Base-by-base conservation (phyloP, 2,797 vertebrate species). In the Ciconia nigra region DNA sequence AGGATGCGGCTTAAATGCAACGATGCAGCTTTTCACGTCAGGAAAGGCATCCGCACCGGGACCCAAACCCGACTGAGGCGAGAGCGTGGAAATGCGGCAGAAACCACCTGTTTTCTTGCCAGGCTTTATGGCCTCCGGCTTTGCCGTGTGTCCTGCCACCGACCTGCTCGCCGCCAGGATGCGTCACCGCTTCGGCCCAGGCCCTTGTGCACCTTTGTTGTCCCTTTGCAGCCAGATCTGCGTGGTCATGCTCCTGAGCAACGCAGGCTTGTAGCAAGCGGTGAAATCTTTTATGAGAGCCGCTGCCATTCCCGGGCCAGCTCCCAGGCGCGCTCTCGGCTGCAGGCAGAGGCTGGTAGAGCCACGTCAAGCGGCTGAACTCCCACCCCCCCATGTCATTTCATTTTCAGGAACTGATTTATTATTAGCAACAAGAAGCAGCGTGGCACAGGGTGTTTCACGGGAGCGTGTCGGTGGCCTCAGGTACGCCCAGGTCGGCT, bases 241-340 rank as follows among this genome's bases (percentile, higher is more conserved):
- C 18, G 26, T 11, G 51, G 13, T 54, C 41, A 4, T 1, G 46
- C 26, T 87, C 70, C 90, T 9, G 44, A 85, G 76, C 57, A 49
- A 5, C 2, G 0, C 39, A 28, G 29, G 62, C 73, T 46, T 7
- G 28, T 19, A 0, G 57, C 8, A 9, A 15, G 11, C 0, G 1
- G 4, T 26, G 80, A 69, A 80, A 87, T 39, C 49, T 35, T 39
- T 35, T 2, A 9, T 0, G 2, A 20, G 87, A 59, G 55, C 39
- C 0, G 1, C 49, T 54, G 74, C 78, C 49, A 6, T 33, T 11
- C 51, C 70, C 10, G 4, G 70, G 28, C 37, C 5, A 15, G 63
- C 81, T 61, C 58, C 72, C 14, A 24, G 41, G 19, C 3, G 22
- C 28, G 3, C 39, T 39, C 24, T 12, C 0, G 0, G 71, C 66